Evolutionary conservation across 2,888 invertebrate genomes (phyloP), one percentile per base, ranked within the genome.

Genomic region (Drosophila nr. fundita): DNA sequence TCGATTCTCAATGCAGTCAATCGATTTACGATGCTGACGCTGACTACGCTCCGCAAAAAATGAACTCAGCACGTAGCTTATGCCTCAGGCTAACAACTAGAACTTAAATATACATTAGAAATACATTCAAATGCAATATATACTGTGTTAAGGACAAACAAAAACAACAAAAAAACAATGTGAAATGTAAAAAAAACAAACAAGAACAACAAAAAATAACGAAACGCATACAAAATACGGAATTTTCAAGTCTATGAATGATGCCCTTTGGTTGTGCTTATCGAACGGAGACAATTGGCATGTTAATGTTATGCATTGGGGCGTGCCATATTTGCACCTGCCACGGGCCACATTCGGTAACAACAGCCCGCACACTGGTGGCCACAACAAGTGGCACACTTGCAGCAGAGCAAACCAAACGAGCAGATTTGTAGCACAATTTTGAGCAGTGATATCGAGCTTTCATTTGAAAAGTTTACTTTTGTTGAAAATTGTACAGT

Each of bases 281-380:
- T 78, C 52, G 61, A 52, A 21, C 45, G n/a, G 29, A 48, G 57
- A 21, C 63, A 69, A 78, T 73, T 81, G 73, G 48, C 68, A 68
- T 69, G 61, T 68, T 73, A 78, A 69, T 78, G 55, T 64, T 65
- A 77, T 80, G 78, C 73, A 80, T 77, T 77, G 63, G 62, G 81
- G 81, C 63, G 73, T 60, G 62, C 68, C 55, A 62, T 55, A 40
- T 67, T 52, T 77, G 60, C 66, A 76, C 53, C 65, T 64, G 61
- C 29, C 34, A 21, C 36, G 21, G 11, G 45, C 32, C 21, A 21
- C 36, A n/a, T 5, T 52, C 57, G 57, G 45, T 8, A 30, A 68
- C 52, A 27, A 29, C 38, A 2, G 32, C 11, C 4, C 55, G 24
- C 13, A 68, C 68, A 72, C 61, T 78, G 78, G 42, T 21, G 64